Conservation (phyloP, 1,140 invertebrate genomes). For the Aradophagus sp. region DNA sequence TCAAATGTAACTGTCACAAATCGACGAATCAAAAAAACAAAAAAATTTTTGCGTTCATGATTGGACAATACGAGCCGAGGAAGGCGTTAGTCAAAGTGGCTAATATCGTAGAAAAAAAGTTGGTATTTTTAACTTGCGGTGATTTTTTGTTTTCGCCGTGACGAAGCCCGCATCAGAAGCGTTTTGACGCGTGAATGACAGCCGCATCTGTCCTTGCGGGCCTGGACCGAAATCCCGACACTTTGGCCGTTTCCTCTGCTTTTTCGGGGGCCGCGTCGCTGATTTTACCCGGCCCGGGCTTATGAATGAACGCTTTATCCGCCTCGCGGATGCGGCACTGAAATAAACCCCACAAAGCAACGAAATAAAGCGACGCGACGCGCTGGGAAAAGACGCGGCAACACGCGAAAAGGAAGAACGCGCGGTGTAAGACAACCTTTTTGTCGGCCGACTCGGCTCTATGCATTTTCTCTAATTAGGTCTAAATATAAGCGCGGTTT, state of each 20-base stretch:
- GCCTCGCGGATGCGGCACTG: constrained; percentile 49
- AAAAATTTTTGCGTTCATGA: too few relatives aligned
- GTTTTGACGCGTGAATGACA: constrained; percentile 70
- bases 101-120: too few relatives aligned
- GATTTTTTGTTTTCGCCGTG: constrained; percentile 49
- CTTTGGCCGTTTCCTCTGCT: constrained; percentile 57
- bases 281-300: constrained; percentile 49
- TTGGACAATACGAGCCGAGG: too few relatives aligned
- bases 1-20: too few relatives aligned
- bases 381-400: constrained; percentile 38
- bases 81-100: too few relatives aligned
- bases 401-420: constrained; percentile 36
- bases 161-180: constrained; percentile 45
- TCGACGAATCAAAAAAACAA: too few relatives aligned
- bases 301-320: constrained; percentile 56
- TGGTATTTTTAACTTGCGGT: constrained; percentile 50
- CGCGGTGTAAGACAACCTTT: constrained; percentile 29
- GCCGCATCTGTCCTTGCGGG: constrained; percentile 62
- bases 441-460: constrained; percentile 22
- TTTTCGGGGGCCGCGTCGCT: constrained; percentile 47
- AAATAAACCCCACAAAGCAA: constrained; percentile 56
- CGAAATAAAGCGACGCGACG: constrained; percentile 50
- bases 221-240: constrained; percentile 53
- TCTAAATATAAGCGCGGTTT: constrained; percentile 25
- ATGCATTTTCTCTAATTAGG: constrained; percentile 26